Evolutionary conservation across 2,888 invertebrate species (phyloP), one percentile per base, ranked within the genome.

Genomic region (Lasioglossum villosulum): DNA sequence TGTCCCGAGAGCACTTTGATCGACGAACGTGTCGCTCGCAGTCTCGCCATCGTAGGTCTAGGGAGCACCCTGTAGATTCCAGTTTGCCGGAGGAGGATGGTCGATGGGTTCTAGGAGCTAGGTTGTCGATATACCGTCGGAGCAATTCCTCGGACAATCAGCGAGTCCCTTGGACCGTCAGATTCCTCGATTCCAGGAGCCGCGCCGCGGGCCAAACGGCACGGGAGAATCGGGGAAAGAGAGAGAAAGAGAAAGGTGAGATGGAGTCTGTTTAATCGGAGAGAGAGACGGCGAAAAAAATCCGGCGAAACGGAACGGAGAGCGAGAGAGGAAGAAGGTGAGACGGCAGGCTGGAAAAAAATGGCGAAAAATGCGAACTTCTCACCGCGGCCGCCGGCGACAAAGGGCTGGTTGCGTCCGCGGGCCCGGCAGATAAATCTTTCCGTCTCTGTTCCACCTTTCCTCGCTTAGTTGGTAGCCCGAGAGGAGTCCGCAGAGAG

Each of bases 361-460:
- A 93, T 94, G 91, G 91, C 91, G 93, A 94, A 94, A 95, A 94
- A 94, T 94, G 94, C 93, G 92, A 92, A 95, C 91, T 95, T 94
- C 94, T 94, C 95, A 93, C 95, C 94, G 95, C 93, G 93, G 93
- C 84, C 86, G 63, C 84, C 86, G 89, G 92, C 93, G 93, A 94
- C 94, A 94, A 94, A 94, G 94, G 93, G 91, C 90, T 91, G 89
- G 90, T 91, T 42, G 68, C 88, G 83, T 90, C 83, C 86, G 90
- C 88, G 90, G 88, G 34, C 90, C 89, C 87, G 52, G 89, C 90
- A 93, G 91, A 93, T 93, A 93, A 92, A 92, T 93, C 91, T 92
- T 90, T 88, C 89, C 84, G 83, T 89, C 85, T 92, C 88, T 84
- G 83, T 91, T 75, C 63, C 82, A 70, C 86, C 74, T 76, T 79